Base-by-base conservation (phyloP, 2,888 invertebrate genomes). In the Antitype chi region DNA sequence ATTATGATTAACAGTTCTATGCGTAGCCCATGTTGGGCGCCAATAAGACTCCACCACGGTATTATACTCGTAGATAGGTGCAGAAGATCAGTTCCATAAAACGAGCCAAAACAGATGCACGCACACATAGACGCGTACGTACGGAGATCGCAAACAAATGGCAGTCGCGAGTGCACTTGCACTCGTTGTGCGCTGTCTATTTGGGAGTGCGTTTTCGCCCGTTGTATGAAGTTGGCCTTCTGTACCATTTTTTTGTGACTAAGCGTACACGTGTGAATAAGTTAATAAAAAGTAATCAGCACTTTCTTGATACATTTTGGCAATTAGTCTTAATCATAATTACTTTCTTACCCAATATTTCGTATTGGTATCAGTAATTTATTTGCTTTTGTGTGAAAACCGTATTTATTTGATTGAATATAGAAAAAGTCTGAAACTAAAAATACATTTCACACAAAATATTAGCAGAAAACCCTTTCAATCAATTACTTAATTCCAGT, bases 261-360 rank as follows among this genome's bases (percentile, higher is more conserved):
- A 0, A 52, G 23, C 15, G 20, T 25, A 66, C n/a, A 59, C 32
- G 28, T 68, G 67, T 67, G 55, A 79, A 59, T 43, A 28, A 72
- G 47, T 79, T 49, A 60, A 67, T 80, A 67, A 53, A 67, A 85
- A 25, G 57, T 68, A 70, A 80, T 84, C 81, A 85, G 32, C 53
- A 69, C 67, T 75, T 74, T 80, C 20, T 1, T 64, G 71, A 68
- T 69, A 81, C 23, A 66, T 76, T 71, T 66, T 23, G n/a, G 13
- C 43, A 52, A 81, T 82, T 57, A 76, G 4, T 60, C 17, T 38
- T 55, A 55, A 49, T 85, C 53, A 57, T 71, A 75, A 75, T 76
- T 68, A 70, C 74, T 81, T 84, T 80, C 59, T 11, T 52, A 70
- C 38, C 71, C 32, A 67, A 81, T 74, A 80, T 73, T 53, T 70